Conservation (phyloP, 2,113 vertebrate species). For the Paraplagusia blochii region DNA sequence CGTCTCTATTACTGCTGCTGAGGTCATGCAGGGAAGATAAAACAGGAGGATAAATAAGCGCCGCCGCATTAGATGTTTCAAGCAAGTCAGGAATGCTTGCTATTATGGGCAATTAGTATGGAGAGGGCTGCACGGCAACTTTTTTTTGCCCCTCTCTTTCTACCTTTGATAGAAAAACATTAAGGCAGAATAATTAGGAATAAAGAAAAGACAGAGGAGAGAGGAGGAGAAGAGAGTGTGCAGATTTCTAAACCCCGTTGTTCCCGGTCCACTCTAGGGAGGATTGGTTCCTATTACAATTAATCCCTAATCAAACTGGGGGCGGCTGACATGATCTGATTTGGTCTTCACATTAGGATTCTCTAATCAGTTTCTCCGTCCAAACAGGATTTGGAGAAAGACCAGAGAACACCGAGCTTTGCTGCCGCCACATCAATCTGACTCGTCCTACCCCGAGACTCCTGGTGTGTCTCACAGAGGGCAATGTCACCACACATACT, state of each 20-base stretch:
- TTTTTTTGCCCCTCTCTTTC: conserved; percentile 36
- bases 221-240: conserved; percentile 22
- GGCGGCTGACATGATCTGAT: conserved; percentile 73
- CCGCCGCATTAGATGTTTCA: conserved; percentile 16
- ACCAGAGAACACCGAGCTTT: conserved; percentile 46
- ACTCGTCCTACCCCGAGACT: conserved; percentile 31
- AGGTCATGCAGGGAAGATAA: conserved; percentile 9
- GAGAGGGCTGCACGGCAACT: conserved; percentile 33
- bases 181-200: conserved; percentile 24
- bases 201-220: conserved; percentile 20
- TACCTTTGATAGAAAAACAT: conserved; percentile 50
- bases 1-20: neutral
- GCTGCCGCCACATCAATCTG: conserved; percentile 25
- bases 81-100: conserved; percentile 23
- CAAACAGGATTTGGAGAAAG: conserved; percentile 53
- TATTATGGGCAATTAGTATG: conserved; percentile 54
- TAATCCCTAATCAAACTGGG: conserved; percentile 67
- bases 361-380: conserved; percentile 58
- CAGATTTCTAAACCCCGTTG: conserved; percentile 41
- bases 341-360: conserved; percentile 51
- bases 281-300: conserved; percentile 61
- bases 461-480: conserved; percentile 23
- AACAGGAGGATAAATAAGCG: conserved; percentile 16
- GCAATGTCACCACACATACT: conserved; percentile 33
- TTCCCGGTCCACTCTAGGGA: conserved; percentile 40